Base-by-base conservation (phyloP, 2,797 vertebrate genomes). In the Pachyuromys duprasi region DNA sequence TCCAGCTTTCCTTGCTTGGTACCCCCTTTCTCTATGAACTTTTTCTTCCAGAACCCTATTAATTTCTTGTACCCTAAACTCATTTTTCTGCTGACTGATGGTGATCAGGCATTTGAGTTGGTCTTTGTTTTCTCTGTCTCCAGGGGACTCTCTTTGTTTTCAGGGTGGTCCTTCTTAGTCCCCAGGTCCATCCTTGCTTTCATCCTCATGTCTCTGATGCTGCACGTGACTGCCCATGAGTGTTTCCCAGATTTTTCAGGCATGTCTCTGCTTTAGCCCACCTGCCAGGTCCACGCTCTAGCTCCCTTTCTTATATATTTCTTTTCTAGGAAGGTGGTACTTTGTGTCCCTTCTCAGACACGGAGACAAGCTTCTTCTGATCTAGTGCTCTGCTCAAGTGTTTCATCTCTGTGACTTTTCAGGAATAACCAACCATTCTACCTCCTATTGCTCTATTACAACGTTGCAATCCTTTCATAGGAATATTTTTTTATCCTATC, bases 291-390 rank as follows among this genome's bases (percentile, higher is more conserved):
- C 39, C 31, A n/a, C 36, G 24, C 8, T 42, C 39, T 93, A 89
- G 49, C 26, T 95, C 14, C 49, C 49, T 20, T 95, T 96, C 65
- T 74, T 45, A 12, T 4, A 8, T 20, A 86, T 81, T 81, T 79
- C 6, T 93, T 62, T 53, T n/a, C 42, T 49, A 33, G 39, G 36
- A 67, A 49, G 39, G 62, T 33, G n/a, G 4, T 36, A 65, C 17
- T 1, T 4, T 26, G 3, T 70, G 49, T 39, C 53, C 13, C 75
- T 26, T 74, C 15, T 94, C 39, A 22, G 72, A 76, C 33, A 39
- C 28, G 42, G 12, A 20, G 72, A 7, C 28, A 55, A 81, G 31
- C 13, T 31, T 65, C 42, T 93, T 55, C 72, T 31, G 39, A 65
- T 13, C 62, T 7, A 62, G 42, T 18, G 62, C 31, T 87, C 84